A percentile compares a stretch with the other conserved stretches of the same genome.
phyloP scores from a whole-genome alignment of 2,888 invertebrate species.

The Lepidonotus clava region DNA sequence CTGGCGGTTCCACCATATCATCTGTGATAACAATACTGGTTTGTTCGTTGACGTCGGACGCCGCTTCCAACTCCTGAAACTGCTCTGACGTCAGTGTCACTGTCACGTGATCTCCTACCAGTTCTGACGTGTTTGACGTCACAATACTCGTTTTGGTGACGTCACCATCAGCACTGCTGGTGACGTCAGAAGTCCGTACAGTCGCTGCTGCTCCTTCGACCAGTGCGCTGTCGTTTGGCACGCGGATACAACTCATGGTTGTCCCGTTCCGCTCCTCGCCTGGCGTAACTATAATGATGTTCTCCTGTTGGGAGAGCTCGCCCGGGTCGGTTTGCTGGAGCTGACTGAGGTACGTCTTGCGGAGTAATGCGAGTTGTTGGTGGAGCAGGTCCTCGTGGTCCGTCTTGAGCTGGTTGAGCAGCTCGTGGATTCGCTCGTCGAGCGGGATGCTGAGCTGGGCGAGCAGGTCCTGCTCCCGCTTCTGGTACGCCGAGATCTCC shows the following conservation, averaged over 20 bases:
- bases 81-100: slow-evolving; percentile 4
- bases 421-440: slow-evolving; percentile 46
- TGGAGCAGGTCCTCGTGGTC: slow-evolving; percentile 59
- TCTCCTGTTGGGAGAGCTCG: neutral
- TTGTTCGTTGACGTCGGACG: neutral
- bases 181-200: neutral
- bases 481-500: slow-evolving; percentile 25
- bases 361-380: slow-evolving; percentile 55
- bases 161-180: neutral
- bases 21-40: neutral
- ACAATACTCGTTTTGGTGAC: neutral
- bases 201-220: neutral
- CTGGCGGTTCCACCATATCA: slow-evolving; percentile 12
- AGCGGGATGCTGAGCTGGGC: slow-evolving; percentile 55
- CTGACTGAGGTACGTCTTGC: slow-evolving; percentile 50
- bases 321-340: slow-evolving; percentile 2
- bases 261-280: neutral
- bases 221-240: neutral
- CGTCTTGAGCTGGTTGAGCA: slow-evolving; percentile 55
- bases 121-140: neutral
- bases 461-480: slow-evolving; percentile 57
- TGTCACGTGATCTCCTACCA: neutral
- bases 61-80: neutral
- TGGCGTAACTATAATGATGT: slow-evolving; percentile 1
- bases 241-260: neutral